Conservation (phyloP, 2,888 invertebrate species). For the Tiphia femorata region DNA sequence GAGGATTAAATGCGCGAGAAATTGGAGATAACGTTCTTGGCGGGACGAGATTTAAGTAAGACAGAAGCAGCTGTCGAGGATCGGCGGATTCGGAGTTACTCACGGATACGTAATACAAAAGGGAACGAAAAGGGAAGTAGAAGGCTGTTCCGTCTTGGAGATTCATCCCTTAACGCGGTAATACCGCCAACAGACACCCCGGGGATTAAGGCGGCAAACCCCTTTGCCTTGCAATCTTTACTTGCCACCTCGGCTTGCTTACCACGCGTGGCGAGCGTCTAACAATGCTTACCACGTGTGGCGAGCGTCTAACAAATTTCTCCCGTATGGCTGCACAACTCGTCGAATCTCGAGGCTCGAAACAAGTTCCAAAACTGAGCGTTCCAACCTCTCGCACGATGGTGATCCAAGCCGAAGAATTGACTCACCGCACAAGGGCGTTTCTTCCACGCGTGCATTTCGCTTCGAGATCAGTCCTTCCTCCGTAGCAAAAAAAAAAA, state of each 20-base stretch:
- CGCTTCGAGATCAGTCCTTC: no score
- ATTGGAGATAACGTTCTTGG: not conserved
- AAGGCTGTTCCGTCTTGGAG: constrained; percentile 43
- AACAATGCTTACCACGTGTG: no score
- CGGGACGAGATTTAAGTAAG: not conserved
- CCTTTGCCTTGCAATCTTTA: constrained; percentile 55
- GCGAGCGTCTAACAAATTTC: no score
- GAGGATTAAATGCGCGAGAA: not conserved
- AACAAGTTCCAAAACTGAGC: no score
- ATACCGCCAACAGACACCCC: constrained; percentile 60
- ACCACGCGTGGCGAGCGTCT: no score
- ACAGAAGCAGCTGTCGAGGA: constrained; percentile 24
- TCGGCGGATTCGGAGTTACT: constrained; percentile 39
- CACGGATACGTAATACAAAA: constrained; percentile 33
- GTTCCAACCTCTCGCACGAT: no score
- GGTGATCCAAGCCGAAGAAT: no score
- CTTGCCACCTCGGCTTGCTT: constrained; percentile 37
- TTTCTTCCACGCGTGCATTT: no score
- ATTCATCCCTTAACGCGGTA: constrained; percentile 58
- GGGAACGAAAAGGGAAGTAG: constrained; percentile 4
- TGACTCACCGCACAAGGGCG: no score
- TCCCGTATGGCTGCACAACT: no score
- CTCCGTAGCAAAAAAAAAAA: no score
- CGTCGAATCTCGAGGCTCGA: no score
- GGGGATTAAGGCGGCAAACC: constrained; percentile 60